Evolutionary conservation across 2,888 invertebrate species (phyloP).

Genomic region (Aporophyla nigra): DNA sequence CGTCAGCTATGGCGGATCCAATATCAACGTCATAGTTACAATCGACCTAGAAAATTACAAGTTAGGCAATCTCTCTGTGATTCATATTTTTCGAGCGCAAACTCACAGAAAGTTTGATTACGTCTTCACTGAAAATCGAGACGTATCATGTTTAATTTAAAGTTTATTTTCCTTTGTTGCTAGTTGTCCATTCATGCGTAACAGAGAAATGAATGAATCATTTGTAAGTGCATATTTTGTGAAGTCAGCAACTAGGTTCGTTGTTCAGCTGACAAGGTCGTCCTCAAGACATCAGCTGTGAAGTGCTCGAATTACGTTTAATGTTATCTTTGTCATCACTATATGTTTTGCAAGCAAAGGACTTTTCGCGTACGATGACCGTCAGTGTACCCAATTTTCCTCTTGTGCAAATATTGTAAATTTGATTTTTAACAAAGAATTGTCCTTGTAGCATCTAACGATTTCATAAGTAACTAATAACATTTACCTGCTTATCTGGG

Average conservation of each 20-base stretch:
- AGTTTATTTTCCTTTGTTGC: constrained; percentile 53
- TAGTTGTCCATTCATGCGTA: constrained; percentile 68
- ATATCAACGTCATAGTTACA: constrained; percentile 63
- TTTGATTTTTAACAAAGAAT: background rate
- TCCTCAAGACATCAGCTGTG: constrained; percentile 18
- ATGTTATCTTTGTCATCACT: constrained; percentile 7
- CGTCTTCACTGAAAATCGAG: background rate
- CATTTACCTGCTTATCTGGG: background rate
- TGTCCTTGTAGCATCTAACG: background rate
- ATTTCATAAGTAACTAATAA: background rate
- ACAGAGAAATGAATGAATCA: constrained; percentile 82
- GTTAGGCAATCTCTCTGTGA: constrained; percentile 73
- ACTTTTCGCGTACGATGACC: constrained; percentile 3
- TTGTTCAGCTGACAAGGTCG: constrained; percentile 53
- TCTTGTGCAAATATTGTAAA: background rate
- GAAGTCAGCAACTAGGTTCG: constrained; percentile 37
- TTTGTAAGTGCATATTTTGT: constrained; percentile 66
- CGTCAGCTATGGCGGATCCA: constrained; percentile 62
- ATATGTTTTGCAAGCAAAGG: background rate
- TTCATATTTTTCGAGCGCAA: constrained; percentile 67
- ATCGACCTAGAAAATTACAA: constrained; percentile 77
- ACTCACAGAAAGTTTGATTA: constrained; percentile 42
- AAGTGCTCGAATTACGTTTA: constrained; percentile 27
- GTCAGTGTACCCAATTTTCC: background rate
- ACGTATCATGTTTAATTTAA: constrained; percentile 19